Percentiles rank a stretch among this genome's conserved stretches.
Conservation (phyloP, 2,888 invertebrate species). For the Resseliella maxima region DNA sequence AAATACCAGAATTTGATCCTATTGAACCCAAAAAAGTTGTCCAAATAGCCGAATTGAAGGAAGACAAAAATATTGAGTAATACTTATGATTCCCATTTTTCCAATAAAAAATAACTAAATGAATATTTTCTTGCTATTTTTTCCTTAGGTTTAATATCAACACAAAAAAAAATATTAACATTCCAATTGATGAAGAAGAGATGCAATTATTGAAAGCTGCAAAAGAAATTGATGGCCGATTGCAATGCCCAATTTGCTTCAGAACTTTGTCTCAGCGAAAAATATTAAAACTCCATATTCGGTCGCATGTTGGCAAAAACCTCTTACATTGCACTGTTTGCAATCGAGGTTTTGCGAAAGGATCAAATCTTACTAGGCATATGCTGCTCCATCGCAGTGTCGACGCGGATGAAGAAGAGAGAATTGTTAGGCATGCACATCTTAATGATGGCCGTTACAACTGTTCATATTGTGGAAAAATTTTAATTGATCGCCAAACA, state of each 20-base stretch:
- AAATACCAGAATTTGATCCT: too few relatives aligned
- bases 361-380: background rate
- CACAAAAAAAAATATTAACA: background rate
- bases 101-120: too few relatives aligned
- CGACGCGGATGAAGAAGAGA: background rate
- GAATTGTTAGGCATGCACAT: background rate
- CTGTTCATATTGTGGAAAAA: conserved; percentile 58
- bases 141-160: too few relatives aligned
- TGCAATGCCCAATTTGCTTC: conserved; percentile 14
- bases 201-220: background rate
- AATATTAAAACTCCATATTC: conserved; percentile 15
- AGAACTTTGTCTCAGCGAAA: background rate
- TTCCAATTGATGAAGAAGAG: conserved; percentile 3
- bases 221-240: conserved; percentile 6
- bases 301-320: background rate
- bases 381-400: background rate
- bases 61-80: too few relatives aligned
- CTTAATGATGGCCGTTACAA: conserved; percentile 54
- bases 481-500: conserved; percentile 58
- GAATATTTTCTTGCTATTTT: too few relatives aligned
- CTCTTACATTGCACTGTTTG: background rate
- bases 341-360: background rate
- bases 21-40: too few relatives aligned
- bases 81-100: too few relatives aligned
- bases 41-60: too few relatives aligned